Conservation (phyloP, 2,797 vertebrate species). For the Clamator glandarius region DNA sequence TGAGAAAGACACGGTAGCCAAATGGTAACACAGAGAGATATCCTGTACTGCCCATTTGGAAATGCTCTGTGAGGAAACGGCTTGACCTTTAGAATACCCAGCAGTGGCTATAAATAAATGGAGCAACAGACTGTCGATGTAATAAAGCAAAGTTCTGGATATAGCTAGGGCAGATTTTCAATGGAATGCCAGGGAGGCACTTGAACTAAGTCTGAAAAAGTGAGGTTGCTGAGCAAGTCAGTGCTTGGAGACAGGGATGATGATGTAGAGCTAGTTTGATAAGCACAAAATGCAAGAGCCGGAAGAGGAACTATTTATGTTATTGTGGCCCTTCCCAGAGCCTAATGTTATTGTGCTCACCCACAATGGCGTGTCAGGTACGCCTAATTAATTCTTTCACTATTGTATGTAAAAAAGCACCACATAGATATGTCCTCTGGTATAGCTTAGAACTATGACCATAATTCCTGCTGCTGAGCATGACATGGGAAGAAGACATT, state of each 20-base stretch:
- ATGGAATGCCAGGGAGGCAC: neutral
- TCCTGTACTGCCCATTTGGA: conserved; percentile 47
- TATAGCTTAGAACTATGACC: neutral
- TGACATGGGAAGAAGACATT: neutral
- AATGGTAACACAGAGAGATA: conserved; percentile 28
- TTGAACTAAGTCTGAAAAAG: conserved; percentile 20
- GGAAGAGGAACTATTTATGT: neutral
- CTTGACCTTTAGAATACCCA: conserved; percentile 65
- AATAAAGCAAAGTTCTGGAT: conserved; percentile 47
- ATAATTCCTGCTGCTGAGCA: neutral
- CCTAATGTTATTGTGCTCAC: neutral
- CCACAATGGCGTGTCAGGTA: neutral
- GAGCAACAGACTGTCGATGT: conserved; percentile 46
- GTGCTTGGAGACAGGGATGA: neutral
- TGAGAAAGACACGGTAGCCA: conserved; percentile 33
- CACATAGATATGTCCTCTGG: neutral
- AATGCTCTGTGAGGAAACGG: conserved; percentile 21
- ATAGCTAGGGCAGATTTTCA: conserved; percentile 33
- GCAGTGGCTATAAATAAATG: conserved; percentile 62
- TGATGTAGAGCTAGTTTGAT: neutral
- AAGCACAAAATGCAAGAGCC: neutral
- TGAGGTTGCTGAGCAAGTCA: neutral
- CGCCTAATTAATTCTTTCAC: neutral
- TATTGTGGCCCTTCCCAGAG: neutral
- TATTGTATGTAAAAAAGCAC: neutral